phyloP scores from a whole-genome alignment of 2,113 vertebrate genomes.

The Cyanoramphus novaezelandiae region DNA sequence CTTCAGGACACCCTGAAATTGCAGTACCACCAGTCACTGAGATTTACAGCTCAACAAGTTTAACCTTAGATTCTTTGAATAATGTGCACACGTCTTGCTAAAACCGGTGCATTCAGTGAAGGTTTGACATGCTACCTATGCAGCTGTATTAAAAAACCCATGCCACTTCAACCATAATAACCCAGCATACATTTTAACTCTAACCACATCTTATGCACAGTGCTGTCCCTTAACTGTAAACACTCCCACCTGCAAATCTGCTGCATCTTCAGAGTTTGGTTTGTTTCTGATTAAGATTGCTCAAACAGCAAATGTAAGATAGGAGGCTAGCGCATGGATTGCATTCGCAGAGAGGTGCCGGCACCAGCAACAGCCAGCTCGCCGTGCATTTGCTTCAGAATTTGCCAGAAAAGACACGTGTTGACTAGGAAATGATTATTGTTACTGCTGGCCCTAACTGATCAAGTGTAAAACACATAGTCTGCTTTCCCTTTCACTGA shows the following conservation, averaged over 20 bases:
- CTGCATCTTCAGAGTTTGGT: background rate
- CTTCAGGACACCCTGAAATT: background rate
- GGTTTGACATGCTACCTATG: background rate
- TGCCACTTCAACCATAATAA: constrained; percentile 11
- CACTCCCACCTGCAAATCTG: constrained; percentile 27
- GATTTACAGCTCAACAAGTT: constrained; percentile 38
- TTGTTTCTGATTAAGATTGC: background rate
- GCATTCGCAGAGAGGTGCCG: background rate
- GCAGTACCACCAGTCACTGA: background rate
- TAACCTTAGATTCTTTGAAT: constrained; percentile 34
- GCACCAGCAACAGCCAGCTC: background rate
- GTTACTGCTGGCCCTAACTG: background rate
- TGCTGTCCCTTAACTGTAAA: constrained; percentile 46
- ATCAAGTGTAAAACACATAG: background rate
- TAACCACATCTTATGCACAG: constrained; percentile 47
- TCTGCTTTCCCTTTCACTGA: background rate
- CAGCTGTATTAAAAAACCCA: background rate
- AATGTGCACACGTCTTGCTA: background rate
- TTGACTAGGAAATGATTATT: background rate
- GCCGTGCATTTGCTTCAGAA: background rate
- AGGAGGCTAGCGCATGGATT: fast-evolving
- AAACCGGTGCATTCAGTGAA: constrained; percentile 1
- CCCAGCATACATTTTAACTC: background rate
- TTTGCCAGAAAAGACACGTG: background rate
- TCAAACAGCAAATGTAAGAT: background rate